Conservation (phyloP, 2,113 vertebrate genomes). For the Chaetura pelagica region DNA sequence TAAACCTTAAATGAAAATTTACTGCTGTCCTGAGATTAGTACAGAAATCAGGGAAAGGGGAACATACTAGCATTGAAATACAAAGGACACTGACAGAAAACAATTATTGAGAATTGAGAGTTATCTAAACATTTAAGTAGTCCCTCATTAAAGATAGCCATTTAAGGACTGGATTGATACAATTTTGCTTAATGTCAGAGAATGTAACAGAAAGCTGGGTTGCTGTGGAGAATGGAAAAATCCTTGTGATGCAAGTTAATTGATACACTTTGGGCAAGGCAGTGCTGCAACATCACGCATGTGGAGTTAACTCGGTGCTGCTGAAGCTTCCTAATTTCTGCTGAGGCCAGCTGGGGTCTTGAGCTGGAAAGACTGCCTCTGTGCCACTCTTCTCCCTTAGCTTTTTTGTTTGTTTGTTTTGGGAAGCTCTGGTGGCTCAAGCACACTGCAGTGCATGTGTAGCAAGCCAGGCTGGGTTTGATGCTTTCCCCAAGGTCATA, state of each 20-base stretch:
- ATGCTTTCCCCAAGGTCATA: background rate
- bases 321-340: background rate
- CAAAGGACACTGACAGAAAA: background rate
- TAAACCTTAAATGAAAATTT: background rate
- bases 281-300: background rate
- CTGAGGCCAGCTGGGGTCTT: background rate
- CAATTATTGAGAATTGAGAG: background rate
- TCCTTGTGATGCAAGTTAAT: background rate
- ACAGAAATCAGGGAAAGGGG: background rate
- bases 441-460: rapidly evolving
- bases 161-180: background rate
- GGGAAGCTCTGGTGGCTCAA: background rate
- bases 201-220: background rate
- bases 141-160: background rate
- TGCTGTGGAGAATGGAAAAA: background rate
- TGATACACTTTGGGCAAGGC: background rate
- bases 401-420: background rate
- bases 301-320: background rate
- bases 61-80: background rate
- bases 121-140: background rate
- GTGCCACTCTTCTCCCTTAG: background rate
- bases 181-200: background rate
- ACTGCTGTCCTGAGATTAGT: background rate
- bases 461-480: background rate
- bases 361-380: background rate